phyloP scores from a whole-genome alignment of 2,113 vertebrate species.

The Agapornis roseicollis region DNA sequence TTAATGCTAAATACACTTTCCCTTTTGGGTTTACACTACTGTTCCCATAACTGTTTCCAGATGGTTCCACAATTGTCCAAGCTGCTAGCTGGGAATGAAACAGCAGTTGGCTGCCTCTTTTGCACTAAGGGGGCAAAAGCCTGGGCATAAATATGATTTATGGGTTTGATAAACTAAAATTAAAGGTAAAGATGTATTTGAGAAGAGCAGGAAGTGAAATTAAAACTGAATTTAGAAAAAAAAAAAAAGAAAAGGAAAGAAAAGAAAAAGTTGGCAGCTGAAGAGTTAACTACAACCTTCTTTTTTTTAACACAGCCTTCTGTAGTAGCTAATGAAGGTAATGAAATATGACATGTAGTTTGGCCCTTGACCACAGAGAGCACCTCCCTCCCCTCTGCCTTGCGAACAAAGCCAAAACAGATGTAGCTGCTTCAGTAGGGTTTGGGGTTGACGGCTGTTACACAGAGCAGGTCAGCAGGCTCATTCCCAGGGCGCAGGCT shows the following conservation, averaged over 20 bases:
- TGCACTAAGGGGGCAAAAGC: constrained; percentile 29
- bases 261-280: constrained; percentile 12
- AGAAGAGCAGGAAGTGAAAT: background rate
- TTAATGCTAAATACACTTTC: constrained; percentile 72
- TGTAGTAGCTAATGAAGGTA: constrained; percentile 83
- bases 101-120: constrained; percentile 32
- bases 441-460: constrained; percentile 67
- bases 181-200: background rate
- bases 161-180: constrained; percentile 33
- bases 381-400: constrained; percentile 73
- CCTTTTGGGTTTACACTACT: constrained; percentile 63
- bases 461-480: constrained; percentile 59
- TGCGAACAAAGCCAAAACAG: constrained; percentile 81
- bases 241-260: too few species aligned
- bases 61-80: constrained; percentile 43
- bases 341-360: constrained; percentile 84
- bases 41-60: constrained; percentile 71
- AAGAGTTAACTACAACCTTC: constrained; percentile 74
- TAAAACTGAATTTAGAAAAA: background rate
- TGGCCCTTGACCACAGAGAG: constrained; percentile 80
- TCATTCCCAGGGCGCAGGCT: constrained; percentile 44
- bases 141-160: background rate
- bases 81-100: constrained; percentile 34
- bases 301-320: constrained; percentile 67
- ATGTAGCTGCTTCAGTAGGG: constrained; percentile 70